A percentile compares a stretch with the other conserved stretches of the same genome.
phyloP scores from a whole-genome alignment of 2,797 vertebrate genomes.

The Pseudochaenichthys georgianus region DNA sequence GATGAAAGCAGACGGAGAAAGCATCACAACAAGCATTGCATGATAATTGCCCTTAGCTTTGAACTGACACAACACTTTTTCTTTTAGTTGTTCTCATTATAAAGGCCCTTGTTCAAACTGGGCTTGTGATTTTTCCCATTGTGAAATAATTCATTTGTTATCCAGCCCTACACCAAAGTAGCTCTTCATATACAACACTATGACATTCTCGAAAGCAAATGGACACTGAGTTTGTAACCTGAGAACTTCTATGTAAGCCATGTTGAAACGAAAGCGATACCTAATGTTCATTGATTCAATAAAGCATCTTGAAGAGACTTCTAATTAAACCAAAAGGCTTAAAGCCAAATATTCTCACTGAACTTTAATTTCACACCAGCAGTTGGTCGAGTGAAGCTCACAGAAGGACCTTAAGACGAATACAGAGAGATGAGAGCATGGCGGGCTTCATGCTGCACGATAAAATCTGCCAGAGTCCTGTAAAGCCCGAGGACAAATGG shows the following conservation, averaged over 20 bases:
- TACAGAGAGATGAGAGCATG: constrained; percentile 36
- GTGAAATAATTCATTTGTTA: constrained; percentile 61
- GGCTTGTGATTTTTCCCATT: constrained; percentile 36
- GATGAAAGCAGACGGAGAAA: constrained; percentile 67
- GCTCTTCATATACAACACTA: constrained; percentile 44
- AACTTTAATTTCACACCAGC: constrained; percentile 57
- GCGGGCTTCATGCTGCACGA: constrained; percentile 36
- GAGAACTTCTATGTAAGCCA: constrained; percentile 28
- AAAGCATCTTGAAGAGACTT: constrained; percentile 44
- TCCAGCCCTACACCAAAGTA: constrained; percentile 45
- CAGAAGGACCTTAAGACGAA: constrained; percentile 42
- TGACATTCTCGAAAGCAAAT: constrained; percentile 38
- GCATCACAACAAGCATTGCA: constrained; percentile 59
- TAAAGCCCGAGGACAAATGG: constrained; percentile 51
- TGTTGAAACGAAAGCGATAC: constrained; percentile 47
- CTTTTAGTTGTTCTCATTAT: constrained; percentile 69
- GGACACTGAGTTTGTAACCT: constrained; percentile 41
- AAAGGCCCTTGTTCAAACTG: constrained; percentile 67
- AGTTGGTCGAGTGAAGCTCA: constrained; percentile 33
- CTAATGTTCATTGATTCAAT: constrained; percentile 44
- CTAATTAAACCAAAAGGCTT: constrained; percentile 52
- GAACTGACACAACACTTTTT: constrained; percentile 67
- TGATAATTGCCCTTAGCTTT: constrained; percentile 72
- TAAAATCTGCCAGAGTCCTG: constrained; percentile 48
- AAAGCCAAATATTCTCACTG: constrained; percentile 37